phyloP scores from a whole-genome alignment of 2,113 vertebrate species.

The Notarius quadriscutis region DNA sequence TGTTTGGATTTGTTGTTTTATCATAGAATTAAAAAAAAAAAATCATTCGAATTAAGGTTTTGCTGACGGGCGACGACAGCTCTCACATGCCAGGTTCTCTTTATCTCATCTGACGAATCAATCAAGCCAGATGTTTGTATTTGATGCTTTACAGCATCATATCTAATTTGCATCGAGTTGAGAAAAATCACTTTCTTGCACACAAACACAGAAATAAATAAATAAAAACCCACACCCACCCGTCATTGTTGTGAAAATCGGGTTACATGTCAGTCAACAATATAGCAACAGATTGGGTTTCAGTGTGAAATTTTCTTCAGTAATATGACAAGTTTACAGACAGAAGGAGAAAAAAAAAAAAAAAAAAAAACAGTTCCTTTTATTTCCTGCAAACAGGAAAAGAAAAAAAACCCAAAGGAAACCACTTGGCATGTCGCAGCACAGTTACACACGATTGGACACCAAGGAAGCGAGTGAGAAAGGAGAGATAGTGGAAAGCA shows the following conservation, averaged over 20 bases:
- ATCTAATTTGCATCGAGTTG: not conserved
- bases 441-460: slow-evolving; percentile 10
- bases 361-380: no score
- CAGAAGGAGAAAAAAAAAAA: not conserved
- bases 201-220: not conserved
- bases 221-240: not conserved
- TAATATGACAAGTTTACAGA: not conserved
- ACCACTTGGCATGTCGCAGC: not conserved
- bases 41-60: no score
- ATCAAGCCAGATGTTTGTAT: not conserved
- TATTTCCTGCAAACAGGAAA: no score
- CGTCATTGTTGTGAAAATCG: not conserved
- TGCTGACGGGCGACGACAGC: no score
- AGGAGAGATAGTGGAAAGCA: slow-evolving; percentile 14
- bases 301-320: not conserved
- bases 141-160: not conserved
- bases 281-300: not conserved
- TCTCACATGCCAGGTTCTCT: not conserved
- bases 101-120: not conserved
- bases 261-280: not conserved
- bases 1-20: no score
- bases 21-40: not conserved
- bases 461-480: slow-evolving; percentile 22
- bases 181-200: not conserved
- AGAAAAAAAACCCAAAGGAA: slow-evolving; percentile 48